Conservation (phyloP, 2,113 vertebrate species). For the Machaerirhynchus nigripectus region DNA sequence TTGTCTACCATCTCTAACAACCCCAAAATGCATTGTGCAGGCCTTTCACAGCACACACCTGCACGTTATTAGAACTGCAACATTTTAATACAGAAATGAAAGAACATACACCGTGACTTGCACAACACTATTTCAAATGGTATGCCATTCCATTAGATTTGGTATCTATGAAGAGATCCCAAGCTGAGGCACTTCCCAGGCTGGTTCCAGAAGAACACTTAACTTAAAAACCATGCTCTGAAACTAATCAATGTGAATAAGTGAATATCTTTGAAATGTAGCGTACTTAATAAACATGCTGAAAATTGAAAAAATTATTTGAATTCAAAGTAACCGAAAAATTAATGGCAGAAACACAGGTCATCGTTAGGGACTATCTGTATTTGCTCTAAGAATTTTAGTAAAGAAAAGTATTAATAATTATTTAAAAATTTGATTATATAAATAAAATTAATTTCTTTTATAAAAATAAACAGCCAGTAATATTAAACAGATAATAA, state of each 20-base stretch:
- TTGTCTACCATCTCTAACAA: background rate
- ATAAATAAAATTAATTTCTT: background rate
- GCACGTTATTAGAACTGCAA: background rate
- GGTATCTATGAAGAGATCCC: background rate
- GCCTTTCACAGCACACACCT: background rate
- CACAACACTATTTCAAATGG: background rate
- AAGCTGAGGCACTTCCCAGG: background rate
- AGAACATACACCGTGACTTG: background rate
- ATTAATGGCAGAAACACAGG: background rate
- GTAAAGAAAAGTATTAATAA: background rate
- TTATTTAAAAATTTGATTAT: background rate
- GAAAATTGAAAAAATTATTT: background rate
- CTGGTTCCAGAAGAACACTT: background rate
- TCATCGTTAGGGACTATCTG: background rate
- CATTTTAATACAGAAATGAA: background rate
- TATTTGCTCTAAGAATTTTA: background rate
- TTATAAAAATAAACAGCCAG: background rate
- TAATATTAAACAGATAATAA: background rate
- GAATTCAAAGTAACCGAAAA: background rate
- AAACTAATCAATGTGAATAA: background rate
- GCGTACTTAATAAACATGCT: background rate
- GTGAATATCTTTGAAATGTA: background rate
- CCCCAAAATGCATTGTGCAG: background rate
- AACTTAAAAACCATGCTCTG: background rate
- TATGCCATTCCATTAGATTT: background rate